phyloP scores from a whole-genome alignment of 2,113 vertebrate species.

The Macquaria ambigua region DNA sequence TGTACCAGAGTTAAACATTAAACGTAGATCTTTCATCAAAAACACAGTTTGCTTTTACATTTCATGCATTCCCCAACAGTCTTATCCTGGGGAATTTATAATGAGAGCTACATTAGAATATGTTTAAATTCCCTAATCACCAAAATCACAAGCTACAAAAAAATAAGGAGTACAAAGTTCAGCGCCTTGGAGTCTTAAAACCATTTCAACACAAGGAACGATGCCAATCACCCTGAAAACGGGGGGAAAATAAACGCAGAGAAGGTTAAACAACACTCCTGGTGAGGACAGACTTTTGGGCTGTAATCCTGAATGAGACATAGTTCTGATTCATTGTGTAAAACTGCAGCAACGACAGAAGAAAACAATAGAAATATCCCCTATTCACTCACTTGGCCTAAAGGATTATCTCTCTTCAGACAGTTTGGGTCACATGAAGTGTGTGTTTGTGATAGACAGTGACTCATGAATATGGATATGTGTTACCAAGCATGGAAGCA shows the following conservation, averaged over 20 bases:
- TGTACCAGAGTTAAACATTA: too few relatives aligned
- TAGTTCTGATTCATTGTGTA: slow-evolving; percentile 37
- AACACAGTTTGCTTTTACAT: neutral
- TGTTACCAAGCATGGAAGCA: slow-evolving; percentile 26
- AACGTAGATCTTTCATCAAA: neutral
- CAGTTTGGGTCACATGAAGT: slow-evolving; percentile 5
- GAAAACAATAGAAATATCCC: slow-evolving; percentile 34
- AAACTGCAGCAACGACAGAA: slow-evolving; percentile 9
- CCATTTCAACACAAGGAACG: slow-evolving; percentile 35
- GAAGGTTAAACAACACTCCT: slow-evolving; percentile 43
- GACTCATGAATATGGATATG: slow-evolving; percentile 13
- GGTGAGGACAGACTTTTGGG: slow-evolving; percentile 26
- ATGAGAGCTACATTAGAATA: neutral
- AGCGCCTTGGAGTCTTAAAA: slow-evolving; percentile 36
- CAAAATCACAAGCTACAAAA: slow-evolving; percentile 18
- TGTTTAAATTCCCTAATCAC: slow-evolving; percentile 26
- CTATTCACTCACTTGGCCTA: slow-evolving; percentile 15
- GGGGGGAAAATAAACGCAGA: neutral
- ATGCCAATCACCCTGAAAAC: slow-evolving; percentile 26
- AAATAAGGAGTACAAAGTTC: slow-evolving; percentile 51
- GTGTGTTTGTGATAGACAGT: slow-evolving; percentile 17
- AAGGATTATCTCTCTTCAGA: slow-evolving; percentile 33
- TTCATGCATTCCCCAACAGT: neutral
- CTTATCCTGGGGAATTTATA: neutral
- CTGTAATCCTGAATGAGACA: slow-evolving; percentile 54